Base-by-base conservation (phyloP, 2,888 invertebrate genomes). In the Perizoma flavofasciatum region DNA sequence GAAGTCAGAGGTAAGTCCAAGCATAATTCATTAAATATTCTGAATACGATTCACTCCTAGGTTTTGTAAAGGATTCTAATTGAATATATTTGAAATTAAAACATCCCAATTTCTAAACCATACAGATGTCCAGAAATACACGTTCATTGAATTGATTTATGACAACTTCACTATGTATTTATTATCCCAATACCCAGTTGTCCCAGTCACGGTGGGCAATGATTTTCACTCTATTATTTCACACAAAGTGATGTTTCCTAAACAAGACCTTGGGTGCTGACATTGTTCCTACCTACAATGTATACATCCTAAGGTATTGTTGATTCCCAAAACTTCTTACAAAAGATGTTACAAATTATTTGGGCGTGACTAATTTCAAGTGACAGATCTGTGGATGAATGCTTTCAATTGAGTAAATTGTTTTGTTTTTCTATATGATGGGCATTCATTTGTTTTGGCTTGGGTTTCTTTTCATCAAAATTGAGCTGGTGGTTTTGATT, bases 251-350 rank as follows among this genome's bases (percentile, higher is more conserved):
- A 62, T 89, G 84, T 89, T 87, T 86, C 73, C 73, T 83, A 85
- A 89, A 89, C 86, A 89, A 89, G 85, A 86, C 78, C 78, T 86
- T 81, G 83, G 86, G 78, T 73, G 80, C 72, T 70, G 48, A 71
- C 71, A 81, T 83, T 85, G 81, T 82, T 61, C 46, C 40, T 69
- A 65, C 65, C 9, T 49, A 49, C 34, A 55, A 48, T 78, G 79
- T 80, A 78, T 74, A 59, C 65, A 61, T 51, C 64, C 59, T 54
- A 39, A 53, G 54, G 62, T 68, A 69, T 77, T 76, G 74, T 75
- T 40, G 59, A 61, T 70, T 71, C 68, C 65, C 64, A 61, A 59
- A 57, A 66, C 59, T 66, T 61, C 54, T 55, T 46, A 80, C 77
- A 81, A 80, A 72, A 69, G 66, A 65, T 74, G 76, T 70, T 78